Evolutionary conservation across 2,113 vertebrate species (phyloP).

Genomic region (Archilochus colubris): DNA sequence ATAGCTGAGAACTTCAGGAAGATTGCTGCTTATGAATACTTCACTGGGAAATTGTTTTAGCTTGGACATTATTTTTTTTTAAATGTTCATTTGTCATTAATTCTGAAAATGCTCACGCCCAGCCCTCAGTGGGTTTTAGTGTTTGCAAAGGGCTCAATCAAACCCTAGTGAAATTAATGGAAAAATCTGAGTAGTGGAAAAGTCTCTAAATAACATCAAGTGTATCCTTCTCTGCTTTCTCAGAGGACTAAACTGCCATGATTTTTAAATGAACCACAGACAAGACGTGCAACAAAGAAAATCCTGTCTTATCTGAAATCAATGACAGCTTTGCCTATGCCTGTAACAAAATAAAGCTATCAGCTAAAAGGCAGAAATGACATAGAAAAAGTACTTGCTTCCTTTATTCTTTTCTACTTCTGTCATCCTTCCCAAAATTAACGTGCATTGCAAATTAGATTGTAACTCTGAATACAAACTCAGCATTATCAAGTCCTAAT

Average conservation of each 20-base stretch:
- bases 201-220: conserved; percentile 35
- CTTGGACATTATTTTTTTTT: conserved; percentile 49
- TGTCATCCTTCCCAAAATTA: neutral
- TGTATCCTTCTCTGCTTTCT: neutral
- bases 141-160: conserved; percentile 24
- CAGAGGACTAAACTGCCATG: neutral
- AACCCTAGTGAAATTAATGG: conserved; percentile 41
- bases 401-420: neutral
- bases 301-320: neutral
- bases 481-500: conserved; percentile 5
- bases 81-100: conserved; percentile 30
- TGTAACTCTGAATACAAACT: conserved; percentile 47
- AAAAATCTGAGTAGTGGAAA: conserved; percentile 52
- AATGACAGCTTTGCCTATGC: neutral
- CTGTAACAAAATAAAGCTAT: neutral
- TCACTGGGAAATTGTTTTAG: conserved; percentile 53
- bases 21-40: conserved; percentile 16
- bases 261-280: neutral
- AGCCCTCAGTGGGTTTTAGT: conserved; percentile 49
- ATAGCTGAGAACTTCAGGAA: conserved; percentile 20
- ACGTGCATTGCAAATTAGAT: conserved; percentile 27
- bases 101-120: conserved; percentile 42
- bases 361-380: neutral
- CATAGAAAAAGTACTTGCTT: neutral
- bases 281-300: neutral